A percentile compares a stretch with the other conserved stretches of the same genome.
phyloP scores from a whole-genome alignment of 2,797 vertebrate genomes.

The Squalus acanthias region DNA sequence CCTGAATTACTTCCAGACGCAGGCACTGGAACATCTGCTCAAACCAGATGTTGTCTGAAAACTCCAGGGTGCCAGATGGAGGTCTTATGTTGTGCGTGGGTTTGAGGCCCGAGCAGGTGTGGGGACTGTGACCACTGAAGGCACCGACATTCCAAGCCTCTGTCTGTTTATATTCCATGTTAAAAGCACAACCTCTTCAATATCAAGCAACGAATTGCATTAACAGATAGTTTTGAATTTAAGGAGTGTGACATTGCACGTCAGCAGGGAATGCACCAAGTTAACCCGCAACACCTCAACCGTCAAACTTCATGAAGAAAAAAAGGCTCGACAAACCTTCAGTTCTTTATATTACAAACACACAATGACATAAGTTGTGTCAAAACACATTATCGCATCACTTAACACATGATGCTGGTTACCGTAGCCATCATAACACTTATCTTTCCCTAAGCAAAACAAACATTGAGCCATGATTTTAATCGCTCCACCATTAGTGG shows the following conservation, averaged over 20 bases:
- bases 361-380: background rate
- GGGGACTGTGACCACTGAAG: background rate
- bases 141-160: background rate
- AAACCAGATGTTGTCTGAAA: background rate
- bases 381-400: background rate
- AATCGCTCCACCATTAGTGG: too few relatives aligned
- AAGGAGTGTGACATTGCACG: background rate
- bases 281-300: background rate
- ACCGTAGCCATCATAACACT: background rate
- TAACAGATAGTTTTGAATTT: too few relatives aligned
- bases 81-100: too few relatives aligned
- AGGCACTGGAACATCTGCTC: background rate
- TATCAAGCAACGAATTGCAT: background rate
- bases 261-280: background rate
- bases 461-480: background rate
- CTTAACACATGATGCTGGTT: background rate
- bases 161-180: background rate
- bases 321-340: background rate
- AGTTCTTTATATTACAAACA: background rate
- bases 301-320: background rate
- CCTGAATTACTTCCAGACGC: background rate
- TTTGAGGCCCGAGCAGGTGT: background rate
- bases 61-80: background rate
- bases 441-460: background rate
- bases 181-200: background rate